A percentile compares a stretch with the other conserved stretches of the same genome.
Evolutionary conservation across 2,113 vertebrate species (phyloP).

Genomic region (Cavia aperea): DNA sequence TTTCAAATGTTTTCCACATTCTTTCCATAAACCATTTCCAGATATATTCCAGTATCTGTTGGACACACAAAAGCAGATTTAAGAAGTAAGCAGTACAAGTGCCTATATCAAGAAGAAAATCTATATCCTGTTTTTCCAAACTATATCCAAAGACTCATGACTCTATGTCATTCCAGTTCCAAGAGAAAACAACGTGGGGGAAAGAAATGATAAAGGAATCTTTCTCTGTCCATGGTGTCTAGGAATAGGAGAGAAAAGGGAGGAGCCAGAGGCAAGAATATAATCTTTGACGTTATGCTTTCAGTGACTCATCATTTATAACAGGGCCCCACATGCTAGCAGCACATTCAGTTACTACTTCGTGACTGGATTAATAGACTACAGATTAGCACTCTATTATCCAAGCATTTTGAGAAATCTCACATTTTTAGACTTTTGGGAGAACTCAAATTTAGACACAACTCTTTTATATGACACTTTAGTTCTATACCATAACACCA

Average conservation of each 20-base stretch:
- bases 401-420: not conserved
- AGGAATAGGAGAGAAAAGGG: not conserved
- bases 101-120: not conserved
- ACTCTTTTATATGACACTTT: not conserved
- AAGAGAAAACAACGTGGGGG: not conserved
- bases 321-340: not conserved
- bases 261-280: not conserved
- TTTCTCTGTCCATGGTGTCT: not conserved
- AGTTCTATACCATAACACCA: not conserved
- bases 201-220: not conserved
- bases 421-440: not conserved
- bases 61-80: not conserved
- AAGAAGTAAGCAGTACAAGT: not conserved
- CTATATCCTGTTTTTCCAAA: not conserved
- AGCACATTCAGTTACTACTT: not conserved
- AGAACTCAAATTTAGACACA: not conserved
- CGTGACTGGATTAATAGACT: not conserved
- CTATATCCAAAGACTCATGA: not conserved
- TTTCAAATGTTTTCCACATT: not conserved
- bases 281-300: not conserved
- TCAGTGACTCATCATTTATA: not conserved
- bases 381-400: not conserved
- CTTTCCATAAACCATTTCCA: not conserved
- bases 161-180: not conserved
- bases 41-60: not conserved